Conservation (phyloP, 2,888 invertebrate genomes). For the Lasioglossum oenotherae region DNA sequence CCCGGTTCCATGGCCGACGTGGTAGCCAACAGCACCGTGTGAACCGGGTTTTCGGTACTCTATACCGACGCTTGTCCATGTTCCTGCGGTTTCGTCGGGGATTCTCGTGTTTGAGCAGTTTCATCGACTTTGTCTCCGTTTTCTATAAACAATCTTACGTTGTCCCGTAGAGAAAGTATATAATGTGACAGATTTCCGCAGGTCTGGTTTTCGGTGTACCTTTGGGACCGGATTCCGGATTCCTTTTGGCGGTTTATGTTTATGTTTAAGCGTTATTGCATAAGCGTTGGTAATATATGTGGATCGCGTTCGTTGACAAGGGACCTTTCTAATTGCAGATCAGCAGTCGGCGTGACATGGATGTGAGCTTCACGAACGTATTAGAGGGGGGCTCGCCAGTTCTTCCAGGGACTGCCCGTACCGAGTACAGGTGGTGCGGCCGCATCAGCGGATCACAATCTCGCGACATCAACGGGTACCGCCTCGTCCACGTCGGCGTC, state of each 20-base stretch:
- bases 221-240: too few relatives aligned
- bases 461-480: constrained; percentile 65
- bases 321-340: constrained; percentile 73
- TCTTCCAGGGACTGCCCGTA: constrained; percentile 91
- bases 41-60: constrained; percentile 61
- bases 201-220: not conserved
- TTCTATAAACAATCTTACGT: not conserved
- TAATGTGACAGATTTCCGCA: not conserved
- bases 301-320: not conserved
- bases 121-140: not conserved
- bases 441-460: constrained; percentile 73
- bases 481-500: constrained; percentile 59
- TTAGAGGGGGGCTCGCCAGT: constrained; percentile 94
- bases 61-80: constrained; percentile 13
- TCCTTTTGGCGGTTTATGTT: too few relatives aligned
- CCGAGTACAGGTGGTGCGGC: constrained; percentile 85
- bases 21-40: constrained; percentile 55
- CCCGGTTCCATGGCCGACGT: constrained; percentile 54
- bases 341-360: constrained; percentile 87
- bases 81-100: not conserved
- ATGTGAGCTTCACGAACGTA: constrained; percentile 91
- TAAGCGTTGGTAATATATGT: not conserved
- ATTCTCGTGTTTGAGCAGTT: not conserved
- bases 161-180: too few relatives aligned
- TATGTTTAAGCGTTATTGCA: not conserved